Evolutionary conservation across 2,888 invertebrate species (phyloP).

Genomic region (Ophioninae sp.): DNA sequence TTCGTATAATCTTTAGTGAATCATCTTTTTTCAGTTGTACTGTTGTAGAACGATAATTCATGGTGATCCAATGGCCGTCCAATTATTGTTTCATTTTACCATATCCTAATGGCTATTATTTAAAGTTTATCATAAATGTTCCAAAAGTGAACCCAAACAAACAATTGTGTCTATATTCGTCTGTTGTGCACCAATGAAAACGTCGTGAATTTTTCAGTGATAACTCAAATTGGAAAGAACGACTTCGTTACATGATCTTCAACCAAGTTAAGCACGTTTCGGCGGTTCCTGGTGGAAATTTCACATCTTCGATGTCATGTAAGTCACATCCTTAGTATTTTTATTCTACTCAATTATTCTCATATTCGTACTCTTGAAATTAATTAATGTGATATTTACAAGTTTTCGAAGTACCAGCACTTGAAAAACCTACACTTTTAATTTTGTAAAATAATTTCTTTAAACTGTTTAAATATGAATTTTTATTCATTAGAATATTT

Average conservation of each 20-base stretch:
- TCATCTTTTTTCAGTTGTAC: slow-evolving; percentile 5
- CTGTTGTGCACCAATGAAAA: neutral
- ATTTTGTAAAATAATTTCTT: neutral
- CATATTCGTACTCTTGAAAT: neutral
- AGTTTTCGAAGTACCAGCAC: neutral
- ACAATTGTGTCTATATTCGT: slow-evolving; percentile 5
- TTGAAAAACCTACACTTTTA: too few relatives aligned
- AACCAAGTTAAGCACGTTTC: slow-evolving; percentile 23
- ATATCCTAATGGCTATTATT: neutral
- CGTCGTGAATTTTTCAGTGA: slow-evolving; percentile 25
- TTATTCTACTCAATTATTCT: neutral
- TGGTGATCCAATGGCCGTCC: neutral
- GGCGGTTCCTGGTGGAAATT: slow-evolving; percentile 33
- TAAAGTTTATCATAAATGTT: neutral
- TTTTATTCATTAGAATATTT: too few relatives aligned
- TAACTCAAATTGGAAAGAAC: slow-evolving; percentile 6
- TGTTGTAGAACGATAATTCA: neutral
- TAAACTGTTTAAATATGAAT: too few relatives aligned
- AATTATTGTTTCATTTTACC: neutral
- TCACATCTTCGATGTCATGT: slow-evolving; percentile 82
- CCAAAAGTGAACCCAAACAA: slow-evolving; percentile 2
- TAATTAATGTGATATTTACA: too few relatives aligned
- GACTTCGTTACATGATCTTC: slow-evolving; percentile 23
- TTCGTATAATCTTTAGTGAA: neutral
- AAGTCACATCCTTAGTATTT: slow-evolving; percentile 70